Conservation (phyloP, 2,113 vertebrate species). For the Odocoileus virginianus region DNA sequence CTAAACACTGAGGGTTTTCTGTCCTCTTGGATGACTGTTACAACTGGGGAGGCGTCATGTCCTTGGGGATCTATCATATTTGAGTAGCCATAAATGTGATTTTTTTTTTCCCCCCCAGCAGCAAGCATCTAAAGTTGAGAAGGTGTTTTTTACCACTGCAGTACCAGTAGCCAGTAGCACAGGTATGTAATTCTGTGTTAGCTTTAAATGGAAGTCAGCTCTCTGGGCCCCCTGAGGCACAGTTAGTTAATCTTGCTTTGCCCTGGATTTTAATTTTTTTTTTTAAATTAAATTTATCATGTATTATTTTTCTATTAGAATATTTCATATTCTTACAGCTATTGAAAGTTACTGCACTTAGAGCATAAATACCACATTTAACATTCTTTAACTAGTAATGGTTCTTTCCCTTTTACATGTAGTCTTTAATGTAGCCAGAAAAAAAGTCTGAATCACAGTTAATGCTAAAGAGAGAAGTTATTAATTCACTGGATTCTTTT, state of each 20-base stretch:
- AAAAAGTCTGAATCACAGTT: conserved; percentile 33
- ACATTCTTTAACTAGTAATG: neutral
- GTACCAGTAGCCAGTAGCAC: conserved; percentile 93
- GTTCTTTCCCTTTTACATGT: neutral
- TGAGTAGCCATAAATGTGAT: neutral
- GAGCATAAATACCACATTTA: neutral
- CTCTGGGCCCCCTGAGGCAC: neutral
- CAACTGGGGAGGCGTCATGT: neutral
- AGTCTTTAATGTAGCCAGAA: conserved; percentile 24
- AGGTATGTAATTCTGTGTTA: conserved; percentile 81
- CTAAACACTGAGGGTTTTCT: conserved; percentile 42
- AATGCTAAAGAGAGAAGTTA: conserved; percentile 32
- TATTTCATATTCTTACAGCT: neutral
- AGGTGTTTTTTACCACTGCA: conserved; percentile 97
- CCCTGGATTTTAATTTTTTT: neutral
- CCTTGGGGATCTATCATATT: neutral
- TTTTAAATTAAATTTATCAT: neutral
- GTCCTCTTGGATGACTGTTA: neutral
- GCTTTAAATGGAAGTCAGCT: neutral
- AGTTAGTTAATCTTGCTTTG: conserved; percentile 13
- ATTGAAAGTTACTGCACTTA: neutral
- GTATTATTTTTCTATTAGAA: neutral
- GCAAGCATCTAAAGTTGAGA: conserved; percentile 94
- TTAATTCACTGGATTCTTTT: conserved; percentile 49
- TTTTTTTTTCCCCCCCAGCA: conserved; percentile 68